These are phyloP conservation scores for Dreissena polymorpha DNA, from an alignment of 1,140 invertebrate species.

Conservation along the genomic window DNA sequence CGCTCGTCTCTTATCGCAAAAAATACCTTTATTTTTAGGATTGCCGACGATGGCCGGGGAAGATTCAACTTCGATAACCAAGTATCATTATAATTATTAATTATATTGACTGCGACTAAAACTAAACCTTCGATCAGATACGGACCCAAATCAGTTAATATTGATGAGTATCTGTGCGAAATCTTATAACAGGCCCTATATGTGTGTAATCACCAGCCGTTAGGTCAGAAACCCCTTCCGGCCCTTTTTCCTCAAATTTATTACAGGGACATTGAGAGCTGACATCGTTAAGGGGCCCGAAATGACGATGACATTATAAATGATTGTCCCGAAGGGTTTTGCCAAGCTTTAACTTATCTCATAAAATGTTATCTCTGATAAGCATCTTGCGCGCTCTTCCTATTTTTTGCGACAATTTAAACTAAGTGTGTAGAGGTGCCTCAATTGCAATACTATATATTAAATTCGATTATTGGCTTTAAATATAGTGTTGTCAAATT, in stretches of 20 bases:
- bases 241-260: slow-evolving; percentile 18
- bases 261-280: slow-evolving; percentile 18
- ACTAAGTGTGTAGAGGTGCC: background rate
- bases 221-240: slow-evolving; percentile 9
- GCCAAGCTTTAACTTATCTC: slow-evolving; percentile 41
- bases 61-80: background rate
- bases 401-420: background rate
- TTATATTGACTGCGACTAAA: slow-evolving; percentile 26
- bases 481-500: background rate
- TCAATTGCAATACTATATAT: background rate
- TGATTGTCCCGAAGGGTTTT: slow-evolving; percentile 29
- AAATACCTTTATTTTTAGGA: background rate
- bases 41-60: background rate
- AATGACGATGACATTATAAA: slow-evolving; percentile 53
- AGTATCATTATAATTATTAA: slow-evolving; percentile 25
- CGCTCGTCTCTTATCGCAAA: background rate
- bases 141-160: slow-evolving; percentile 46
- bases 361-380: slow-evolving; percentile 44
- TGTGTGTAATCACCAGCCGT: slow-evolving; percentile 19
- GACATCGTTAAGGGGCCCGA: slow-evolving; percentile 17
- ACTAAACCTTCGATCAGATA: slow-evolving; percentile 27
- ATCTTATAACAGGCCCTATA: slow-evolving; percentile 16
- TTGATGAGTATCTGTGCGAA: slow-evolving; percentile 36
- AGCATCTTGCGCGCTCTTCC: slow-evolving; percentile 27
- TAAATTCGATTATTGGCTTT: background rate